phyloP scores from a whole-genome alignment of 2,888 invertebrate genomes.

The Dysmachus trigonus region DNA sequence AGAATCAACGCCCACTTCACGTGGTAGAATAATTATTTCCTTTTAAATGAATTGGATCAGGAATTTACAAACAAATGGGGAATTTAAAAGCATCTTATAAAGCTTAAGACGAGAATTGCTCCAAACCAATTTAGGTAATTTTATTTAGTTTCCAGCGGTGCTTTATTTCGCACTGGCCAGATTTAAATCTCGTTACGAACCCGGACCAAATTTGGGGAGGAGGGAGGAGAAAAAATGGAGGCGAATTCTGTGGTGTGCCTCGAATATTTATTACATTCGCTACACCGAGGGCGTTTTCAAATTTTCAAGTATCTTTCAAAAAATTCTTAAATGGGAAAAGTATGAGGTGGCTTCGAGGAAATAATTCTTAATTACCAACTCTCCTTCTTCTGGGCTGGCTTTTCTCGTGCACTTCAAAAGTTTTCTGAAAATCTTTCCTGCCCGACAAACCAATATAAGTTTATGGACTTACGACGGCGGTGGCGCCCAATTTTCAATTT shows the following conservation, averaged over 20 bases:
- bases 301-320: neutral
- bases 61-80: neutral
- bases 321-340: neutral
- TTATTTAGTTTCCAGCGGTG: conserved; percentile 10
- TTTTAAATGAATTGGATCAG: neutral
- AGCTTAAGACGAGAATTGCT: neutral
- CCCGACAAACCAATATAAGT: neutral
- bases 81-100: neutral
- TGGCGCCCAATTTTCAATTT: conserved; percentile 28
- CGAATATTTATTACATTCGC: conserved; percentile 7
- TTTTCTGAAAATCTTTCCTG: neutral
- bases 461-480: conserved; percentile 1
- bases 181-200: conserved; percentile 31
- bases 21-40: neutral
- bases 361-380: conserved; percentile 15
- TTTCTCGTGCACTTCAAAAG: neutral
- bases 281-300: neutral
- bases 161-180: neutral
- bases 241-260: neutral
- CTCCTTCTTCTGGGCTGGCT: too few relatives aligned
- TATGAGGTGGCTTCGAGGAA: neutral
- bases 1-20: neutral
- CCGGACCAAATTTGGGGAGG: neutral
- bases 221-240: neutral
- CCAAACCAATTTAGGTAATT: conserved; percentile 18